phyloP scores from a whole-genome alignment of 1,140 invertebrate species.

The Drosophila elegans region DNA sequence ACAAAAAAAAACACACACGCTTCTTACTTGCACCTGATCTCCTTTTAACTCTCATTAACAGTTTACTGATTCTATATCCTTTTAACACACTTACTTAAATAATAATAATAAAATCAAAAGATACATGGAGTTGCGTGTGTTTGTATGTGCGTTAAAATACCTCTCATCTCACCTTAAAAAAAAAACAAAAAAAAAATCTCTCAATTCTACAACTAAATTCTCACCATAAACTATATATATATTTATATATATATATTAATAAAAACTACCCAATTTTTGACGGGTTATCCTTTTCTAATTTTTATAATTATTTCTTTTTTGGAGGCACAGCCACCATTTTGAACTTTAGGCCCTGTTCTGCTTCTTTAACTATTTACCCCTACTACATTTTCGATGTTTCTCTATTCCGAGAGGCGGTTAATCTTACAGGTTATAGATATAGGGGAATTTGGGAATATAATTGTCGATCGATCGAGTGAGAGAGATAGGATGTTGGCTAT shows the following conservation, averaged over 20 bases:
- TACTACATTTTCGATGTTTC: conserved; percentile 25
- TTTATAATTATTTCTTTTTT: conserved; percentile 40
- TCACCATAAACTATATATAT: conserved; percentile 15
- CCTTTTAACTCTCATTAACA: conserved; percentile 13
- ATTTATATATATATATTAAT: conserved; percentile 13
- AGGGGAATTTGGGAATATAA: neutral
- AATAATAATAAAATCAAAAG: conserved; percentile 15
- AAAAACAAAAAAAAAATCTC: conserved; percentile 32
- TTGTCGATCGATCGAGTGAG: conserved; percentile 2
- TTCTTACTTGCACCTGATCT: conserved; percentile 4
- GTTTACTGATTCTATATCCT: conserved; percentile 10
- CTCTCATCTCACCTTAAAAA: conserved; percentile 13
- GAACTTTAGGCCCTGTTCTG: conserved; percentile 71
- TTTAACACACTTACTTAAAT: conserved; percentile 16
- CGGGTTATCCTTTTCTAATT: conserved; percentile 28
- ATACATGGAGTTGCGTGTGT: conserved; percentile 32
- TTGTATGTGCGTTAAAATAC: conserved; percentile 18
- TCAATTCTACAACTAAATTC: conserved; percentile 44
- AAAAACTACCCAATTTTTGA: conserved; percentile 10
- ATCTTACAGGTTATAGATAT: neutral
- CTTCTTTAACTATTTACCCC: conserved; percentile 12
- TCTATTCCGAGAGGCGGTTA: neutral
- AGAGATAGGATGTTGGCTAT: conserved; percentile 17
- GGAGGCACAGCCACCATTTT: conserved; percentile 78
- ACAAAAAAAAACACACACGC: conserved; percentile 7